These are phyloP conservation scores for Cryptotermes secundus DNA, from an alignment of 1,140 invertebrate species.

Conservation along the genomic window DNA sequence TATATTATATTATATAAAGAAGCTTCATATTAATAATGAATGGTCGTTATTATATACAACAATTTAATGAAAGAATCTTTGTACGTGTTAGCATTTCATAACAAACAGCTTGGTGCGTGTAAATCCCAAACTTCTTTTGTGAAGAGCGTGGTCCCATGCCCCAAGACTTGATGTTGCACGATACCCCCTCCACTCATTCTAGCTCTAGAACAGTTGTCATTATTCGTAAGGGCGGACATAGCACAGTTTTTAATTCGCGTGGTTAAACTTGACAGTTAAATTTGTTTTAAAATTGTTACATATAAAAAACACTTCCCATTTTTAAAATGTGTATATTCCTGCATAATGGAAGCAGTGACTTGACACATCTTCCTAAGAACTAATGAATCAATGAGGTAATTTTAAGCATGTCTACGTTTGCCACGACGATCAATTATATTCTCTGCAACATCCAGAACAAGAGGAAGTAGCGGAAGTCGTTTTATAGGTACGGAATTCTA, in stretches of 20 bases:
- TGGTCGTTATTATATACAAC: conserved; percentile 28
- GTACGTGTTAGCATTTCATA: conserved; percentile 31
- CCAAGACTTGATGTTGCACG: conserved; percentile 1
- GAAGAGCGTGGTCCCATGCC: background rate
- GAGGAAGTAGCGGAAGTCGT: no score
- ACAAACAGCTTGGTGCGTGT: conserved; percentile 4
- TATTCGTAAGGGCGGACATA: background rate
- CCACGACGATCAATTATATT: background rate
- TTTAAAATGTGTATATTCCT: background rate
- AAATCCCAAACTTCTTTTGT: background rate
- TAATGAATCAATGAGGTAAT: background rate
- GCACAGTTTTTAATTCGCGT: background rate
- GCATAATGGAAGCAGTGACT: background rate
- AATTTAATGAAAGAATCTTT: conserved; percentile 25
- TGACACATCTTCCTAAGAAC: background rate
- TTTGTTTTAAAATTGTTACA: background rate
- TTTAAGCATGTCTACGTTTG: background rate
- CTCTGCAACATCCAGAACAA: background rate
- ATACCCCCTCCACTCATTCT: background rate
- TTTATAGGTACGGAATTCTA: background rate
- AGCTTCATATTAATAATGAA: conserved; percentile 25
- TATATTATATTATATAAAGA: conserved; percentile 20
- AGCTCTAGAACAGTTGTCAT: background rate
- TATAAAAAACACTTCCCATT: background rate
- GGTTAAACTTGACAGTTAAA: background rate